Evolutionary conservation across 2,888 invertebrate genomes (phyloP).

Genomic region (Anticlea derivata): DNA sequence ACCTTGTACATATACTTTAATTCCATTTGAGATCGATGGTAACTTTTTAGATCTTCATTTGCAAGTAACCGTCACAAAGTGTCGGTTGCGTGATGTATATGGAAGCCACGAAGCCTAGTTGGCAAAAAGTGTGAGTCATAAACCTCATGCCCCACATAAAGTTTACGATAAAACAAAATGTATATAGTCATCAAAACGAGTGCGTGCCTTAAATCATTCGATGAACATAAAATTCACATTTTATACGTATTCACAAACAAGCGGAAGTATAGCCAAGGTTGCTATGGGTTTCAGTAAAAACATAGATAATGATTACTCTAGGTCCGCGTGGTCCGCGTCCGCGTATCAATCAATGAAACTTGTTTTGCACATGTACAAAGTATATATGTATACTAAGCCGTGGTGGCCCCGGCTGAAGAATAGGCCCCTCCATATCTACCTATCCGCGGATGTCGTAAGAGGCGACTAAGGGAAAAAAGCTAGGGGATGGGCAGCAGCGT

Average conservation of each 20-base stretch:
- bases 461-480: too few species aligned
- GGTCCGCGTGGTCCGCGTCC: too few species aligned
- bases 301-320: too few species aligned
- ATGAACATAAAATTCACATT: constrained; percentile 18
- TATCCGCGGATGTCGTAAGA: too few species aligned
- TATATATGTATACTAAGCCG: too few species aligned
- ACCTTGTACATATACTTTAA: neutral
- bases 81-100: constrained; percentile 25
- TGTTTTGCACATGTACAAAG: too few species aligned
- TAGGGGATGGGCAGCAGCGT: too few species aligned
- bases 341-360: too few species aligned
- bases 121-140: constrained; percentile 19
- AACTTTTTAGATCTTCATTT: constrained; percentile 26
- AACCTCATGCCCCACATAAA: constrained; percentile 24
- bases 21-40: constrained; percentile 5
- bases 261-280: neutral
- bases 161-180: constrained; percentile 25
- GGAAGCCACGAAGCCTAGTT: neutral
- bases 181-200: constrained; percentile 24
- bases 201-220: constrained; percentile 35
- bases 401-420: too few species aligned
- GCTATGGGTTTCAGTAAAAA: neutral
- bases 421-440: too few species aligned
- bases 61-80: constrained; percentile 14
- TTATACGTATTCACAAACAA: constrained; percentile 6